Base-by-base conservation (phyloP, 2,113 vertebrate genomes). In the Oreochromis tanganicae region DNA sequence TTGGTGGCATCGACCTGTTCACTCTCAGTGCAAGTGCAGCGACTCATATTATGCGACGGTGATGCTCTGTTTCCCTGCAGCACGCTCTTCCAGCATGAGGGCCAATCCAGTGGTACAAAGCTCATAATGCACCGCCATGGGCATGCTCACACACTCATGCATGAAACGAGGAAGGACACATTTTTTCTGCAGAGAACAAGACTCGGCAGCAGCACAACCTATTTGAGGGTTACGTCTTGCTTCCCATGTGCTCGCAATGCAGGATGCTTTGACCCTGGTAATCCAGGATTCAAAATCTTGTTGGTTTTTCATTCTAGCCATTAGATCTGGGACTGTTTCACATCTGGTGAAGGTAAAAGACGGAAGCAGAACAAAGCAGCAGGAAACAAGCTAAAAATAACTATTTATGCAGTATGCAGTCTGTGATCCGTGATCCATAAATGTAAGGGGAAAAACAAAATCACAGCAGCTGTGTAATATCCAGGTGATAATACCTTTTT, bases 101-200 rank as follows among this genome's bases (percentile, higher is more conserved):
- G 83, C 48, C 82, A 7, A 14, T 86, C 84, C 82, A 79, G 71
- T 54, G 63, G 71, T 88, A 88, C 83, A 82, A 81, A 92, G 66
- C 91, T 95, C 93, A 93, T 94, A 94, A 94, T 94, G 90, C 91
- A 91, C 13, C 41, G 94, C 96, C 88, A 4, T 9, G n/a, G 94
- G 95, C 90, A 5, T 36, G 85, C 90, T 95, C 92, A 91, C 80
- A 92, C 92, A 87, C 86, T 93, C 95, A 96, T 89, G 94, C 94
- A 29, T 95, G 92, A 94, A 95, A 96, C 81, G 4, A 85, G 89
- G 92, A 88, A 84, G 91, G 95, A 95, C 95, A 87, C 36, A 90
- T 93, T 80, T 48, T 82, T 92, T 83, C 88, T 89, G 91, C 75
- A 85, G 88, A 41, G 59, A 24, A 87, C 43, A 82, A 59, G 71